Conservation (phyloP, 2,888 invertebrate species). For the Slavum lentiscoides region DNA sequence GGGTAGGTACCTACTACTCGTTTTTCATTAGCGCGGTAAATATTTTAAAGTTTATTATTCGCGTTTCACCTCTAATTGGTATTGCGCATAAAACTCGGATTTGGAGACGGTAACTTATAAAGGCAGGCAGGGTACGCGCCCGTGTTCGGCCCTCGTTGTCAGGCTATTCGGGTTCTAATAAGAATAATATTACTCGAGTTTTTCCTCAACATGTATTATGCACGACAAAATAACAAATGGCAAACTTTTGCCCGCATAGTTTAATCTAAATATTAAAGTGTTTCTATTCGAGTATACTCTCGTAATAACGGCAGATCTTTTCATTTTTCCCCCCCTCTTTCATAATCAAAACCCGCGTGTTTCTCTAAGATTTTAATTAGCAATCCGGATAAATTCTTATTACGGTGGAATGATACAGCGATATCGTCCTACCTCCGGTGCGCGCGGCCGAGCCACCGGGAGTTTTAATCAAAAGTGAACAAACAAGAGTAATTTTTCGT, state of each 20-base stretch:
- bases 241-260: slow-evolving; percentile 27
- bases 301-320: not conserved
- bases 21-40: not conserved
- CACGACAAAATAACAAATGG: not conserved
- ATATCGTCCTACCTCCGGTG: not conserved
- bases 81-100: not conserved
- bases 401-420: not conserved
- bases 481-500: slow-evolving; percentile 29
- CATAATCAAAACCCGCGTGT: not conserved
- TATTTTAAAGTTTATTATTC: not conserved
- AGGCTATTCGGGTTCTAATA: not conserved
- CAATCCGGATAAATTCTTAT: not conserved
- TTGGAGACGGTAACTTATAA: not conserved
- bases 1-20: no score
- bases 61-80: not conserved
- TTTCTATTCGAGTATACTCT: slow-evolving; percentile 10
- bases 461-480: slow-evolving; percentile 32
- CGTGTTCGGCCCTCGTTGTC: not conserved
- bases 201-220: slow-evolving; percentile 20
- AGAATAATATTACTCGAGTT: slow-evolving; percentile 12
- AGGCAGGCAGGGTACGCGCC: not conserved
- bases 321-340: not conserved
- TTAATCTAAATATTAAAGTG: slow-evolving; percentile 24
- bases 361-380: slow-evolving; percentile 25
- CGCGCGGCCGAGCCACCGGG: not conserved